Base-by-base conservation (phyloP, 37 sponge, comb jelly and placozoan species). In the Mnemiopsis leidyi region DNA sequence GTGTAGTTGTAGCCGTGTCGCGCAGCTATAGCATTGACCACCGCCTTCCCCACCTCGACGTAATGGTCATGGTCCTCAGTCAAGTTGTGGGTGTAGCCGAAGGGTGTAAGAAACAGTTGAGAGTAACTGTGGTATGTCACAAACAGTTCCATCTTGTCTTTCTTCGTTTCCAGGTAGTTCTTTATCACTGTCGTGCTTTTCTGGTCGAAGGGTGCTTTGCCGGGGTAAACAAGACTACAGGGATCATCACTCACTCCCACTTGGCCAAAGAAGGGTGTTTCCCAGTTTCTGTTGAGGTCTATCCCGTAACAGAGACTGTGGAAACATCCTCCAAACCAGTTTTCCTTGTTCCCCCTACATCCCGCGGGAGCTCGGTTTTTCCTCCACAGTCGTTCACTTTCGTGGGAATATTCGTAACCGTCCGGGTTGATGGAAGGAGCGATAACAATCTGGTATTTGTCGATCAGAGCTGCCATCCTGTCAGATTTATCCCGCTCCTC, bases 101-200 rank as follows among this genome's bases (percentile, higher is more conserved):
- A 37, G 1, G 90, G 90, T 2, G 61, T 38, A 0, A 85, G 90
- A 29, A 85, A 85, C 36, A 85, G 61, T 39, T 85, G 90, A n/a
- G 90, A 85, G 90, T 85, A 85, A 25, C 90, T 85, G 90, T 85
- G 90, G 90, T 85, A 85, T 0, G 90, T 33, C 25, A 85, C 39
- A 33, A 36, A 85, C 18, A 85, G 32, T 28, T 85, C 21, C 29
- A 85, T 2, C 23, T 36, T 20, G n/a, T 38, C 48, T 25, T 18
- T 40, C 0, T 23, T 85, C 3, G 24, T 36, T 37, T 40, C 40
- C 7, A 40, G 90, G 24, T 85, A 77, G 3, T 28, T 32, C 35
- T 77, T 85, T 0, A 85, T 37, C 25, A 26, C 24, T 3, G 48
- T 26, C 2, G 90, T 85, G 90, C 36, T 85, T n/a, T 26, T 0